A percentile compares a stretch with the other conserved stretches of the same genome.
These are phyloP conservation scores for Chiloscyllium plagiosum DNA, from an alignment of 2,113 vertebrate genomes.

Conservation along the genomic window DNA sequence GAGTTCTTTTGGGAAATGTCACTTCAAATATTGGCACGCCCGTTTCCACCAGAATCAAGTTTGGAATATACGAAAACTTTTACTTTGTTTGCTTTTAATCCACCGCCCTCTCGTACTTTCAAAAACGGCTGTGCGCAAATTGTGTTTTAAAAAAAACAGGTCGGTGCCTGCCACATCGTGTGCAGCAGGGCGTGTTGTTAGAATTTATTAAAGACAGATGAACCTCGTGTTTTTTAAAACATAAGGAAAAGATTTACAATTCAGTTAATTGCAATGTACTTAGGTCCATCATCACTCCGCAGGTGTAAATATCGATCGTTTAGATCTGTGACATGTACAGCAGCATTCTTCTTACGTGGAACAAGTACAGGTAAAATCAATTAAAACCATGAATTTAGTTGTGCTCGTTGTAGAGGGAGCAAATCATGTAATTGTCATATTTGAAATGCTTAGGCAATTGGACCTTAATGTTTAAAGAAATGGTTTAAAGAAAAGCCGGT, in stretches of 20 bases:
- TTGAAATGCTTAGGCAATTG: background rate
- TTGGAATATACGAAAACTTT: background rate
- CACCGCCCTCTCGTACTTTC: constrained; percentile 37
- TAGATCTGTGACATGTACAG: constrained; percentile 4
- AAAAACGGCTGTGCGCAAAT: constrained; percentile 45
- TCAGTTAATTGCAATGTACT: constrained; percentile 52
- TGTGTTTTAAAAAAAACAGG: constrained; percentile 42
- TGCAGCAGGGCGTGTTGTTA: constrained; percentile 49
- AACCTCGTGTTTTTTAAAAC: constrained; percentile 47
- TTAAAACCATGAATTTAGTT: background rate
- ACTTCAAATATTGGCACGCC: too few relatives aligned
- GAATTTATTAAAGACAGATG: constrained; percentile 65
- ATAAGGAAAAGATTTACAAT: constrained; percentile 64
- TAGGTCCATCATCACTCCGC: constrained; percentile 45
- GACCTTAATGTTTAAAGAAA: background rate
- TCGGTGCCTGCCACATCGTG: constrained; percentile 10
- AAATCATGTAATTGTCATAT: background rate
- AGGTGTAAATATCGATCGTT: constrained; percentile 53
- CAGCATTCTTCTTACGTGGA: background rate
- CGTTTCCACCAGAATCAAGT: background rate
- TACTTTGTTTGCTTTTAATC: background rate
- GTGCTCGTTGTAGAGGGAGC: background rate
- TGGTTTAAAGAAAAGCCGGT: too few relatives aligned
- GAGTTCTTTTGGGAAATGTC: background rate
- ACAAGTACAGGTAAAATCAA: background rate